Percentiles rank a stretch among this genome's conserved stretches.
Conservation (phyloP, 2,113 vertebrate species). For the Protobothrops flavoviridis region DNA sequence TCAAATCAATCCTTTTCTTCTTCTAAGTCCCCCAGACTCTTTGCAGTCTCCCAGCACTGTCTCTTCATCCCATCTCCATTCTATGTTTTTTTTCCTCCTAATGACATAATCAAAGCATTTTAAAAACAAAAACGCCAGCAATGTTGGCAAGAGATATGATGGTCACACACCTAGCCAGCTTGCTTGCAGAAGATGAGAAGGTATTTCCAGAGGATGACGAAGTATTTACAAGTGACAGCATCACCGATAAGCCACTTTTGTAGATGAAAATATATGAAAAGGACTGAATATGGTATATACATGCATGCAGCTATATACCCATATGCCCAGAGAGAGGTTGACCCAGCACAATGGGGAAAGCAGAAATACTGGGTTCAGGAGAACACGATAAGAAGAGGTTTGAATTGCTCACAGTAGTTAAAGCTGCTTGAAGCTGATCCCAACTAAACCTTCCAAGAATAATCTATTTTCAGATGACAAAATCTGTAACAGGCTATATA, state of each 20-base stretch:
- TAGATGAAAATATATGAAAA: conserved; percentile 48
- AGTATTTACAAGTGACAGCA: conserved; percentile 40
- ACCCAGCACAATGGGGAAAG: not conserved
- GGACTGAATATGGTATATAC: conserved; percentile 5
- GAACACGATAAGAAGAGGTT: not conserved
- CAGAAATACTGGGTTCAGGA: not conserved
- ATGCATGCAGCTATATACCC: not conserved
- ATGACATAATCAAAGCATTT: not conserved
- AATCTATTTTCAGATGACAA: not conserved
- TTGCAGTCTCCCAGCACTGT: not conserved
- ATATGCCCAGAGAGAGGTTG: not conserved
- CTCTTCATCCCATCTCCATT: not conserved
- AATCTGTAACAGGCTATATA: not conserved
- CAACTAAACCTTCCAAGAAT: not conserved
- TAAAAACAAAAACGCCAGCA: not conserved
- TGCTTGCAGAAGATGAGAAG: conserved; percentile 13
- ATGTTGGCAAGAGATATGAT: not conserved
- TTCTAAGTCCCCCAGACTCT: not conserved
- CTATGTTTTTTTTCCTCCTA: not conserved
- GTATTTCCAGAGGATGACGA: conserved; percentile 49
- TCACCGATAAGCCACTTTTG: conserved; percentile 44
- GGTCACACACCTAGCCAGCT: conserved; percentile 29
- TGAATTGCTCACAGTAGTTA: conserved; percentile 3
- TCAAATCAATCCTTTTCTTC: not conserved
- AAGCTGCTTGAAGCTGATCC: not conserved